These are phyloP conservation scores for Pogonocherus hispidulus DNA, from an alignment of 2,888 invertebrate genomes.

Conservation along the genomic window DNA sequence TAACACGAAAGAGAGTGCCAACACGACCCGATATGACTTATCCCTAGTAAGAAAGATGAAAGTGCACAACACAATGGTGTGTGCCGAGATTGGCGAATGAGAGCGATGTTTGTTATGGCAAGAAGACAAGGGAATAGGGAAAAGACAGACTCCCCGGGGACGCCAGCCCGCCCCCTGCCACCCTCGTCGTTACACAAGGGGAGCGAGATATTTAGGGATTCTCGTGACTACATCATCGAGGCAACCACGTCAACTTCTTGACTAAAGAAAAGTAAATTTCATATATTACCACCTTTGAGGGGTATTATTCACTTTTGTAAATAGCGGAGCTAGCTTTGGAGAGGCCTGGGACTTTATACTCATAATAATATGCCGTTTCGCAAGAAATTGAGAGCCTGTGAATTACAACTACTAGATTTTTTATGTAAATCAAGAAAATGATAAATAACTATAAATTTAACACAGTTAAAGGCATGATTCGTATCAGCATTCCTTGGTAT, in stretches of 20 bases:
- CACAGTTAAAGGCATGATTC: too few relatives aligned
- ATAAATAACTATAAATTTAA: too few relatives aligned
- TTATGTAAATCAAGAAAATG: too few relatives aligned
- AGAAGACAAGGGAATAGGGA: constrained; percentile 69
- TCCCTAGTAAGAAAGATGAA: constrained; percentile 52
- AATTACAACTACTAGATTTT: too few relatives aligned
- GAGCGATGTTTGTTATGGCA: constrained; percentile 67
- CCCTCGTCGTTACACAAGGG: constrained; percentile 62
- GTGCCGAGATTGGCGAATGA: constrained; percentile 65
- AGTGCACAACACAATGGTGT: constrained; percentile 62
- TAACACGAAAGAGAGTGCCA: constrained; percentile 58
- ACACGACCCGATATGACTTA: constrained; percentile 55
- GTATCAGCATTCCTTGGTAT: too few relatives aligned
- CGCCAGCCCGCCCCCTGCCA: constrained; percentile 60
- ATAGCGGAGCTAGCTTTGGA: constrained; percentile 3
- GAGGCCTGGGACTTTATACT: background rate
- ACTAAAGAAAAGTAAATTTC: constrained; percentile 39
- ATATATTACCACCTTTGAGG: constrained; percentile 31
- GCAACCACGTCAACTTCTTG: constrained; percentile 60
- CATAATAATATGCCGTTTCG: background rate
- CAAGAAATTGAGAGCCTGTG: too few relatives aligned
- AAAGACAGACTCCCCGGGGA: constrained; percentile 77
- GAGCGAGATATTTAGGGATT: constrained; percentile 66
- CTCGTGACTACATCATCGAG: constrained; percentile 65
- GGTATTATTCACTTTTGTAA: constrained; percentile 30